Conservation (phyloP, 92 coral and sea anemone genomes). For the Micromussa lordhowensis region DNA sequence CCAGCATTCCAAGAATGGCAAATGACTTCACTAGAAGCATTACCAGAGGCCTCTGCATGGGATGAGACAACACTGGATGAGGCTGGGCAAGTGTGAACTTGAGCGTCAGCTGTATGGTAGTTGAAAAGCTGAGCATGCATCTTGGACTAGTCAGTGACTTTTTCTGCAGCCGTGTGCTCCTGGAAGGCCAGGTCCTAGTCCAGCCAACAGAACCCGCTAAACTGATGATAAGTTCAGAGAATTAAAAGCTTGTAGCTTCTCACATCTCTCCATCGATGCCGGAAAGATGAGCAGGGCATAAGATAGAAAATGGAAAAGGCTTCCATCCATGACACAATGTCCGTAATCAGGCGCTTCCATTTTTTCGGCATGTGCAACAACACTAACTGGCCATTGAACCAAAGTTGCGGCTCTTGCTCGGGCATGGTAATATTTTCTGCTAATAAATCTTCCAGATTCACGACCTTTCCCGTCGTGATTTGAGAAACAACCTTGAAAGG, state of each 20-base stretch:
- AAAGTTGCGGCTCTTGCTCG: slow-evolving; percentile 28
- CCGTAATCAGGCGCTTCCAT: not conserved
- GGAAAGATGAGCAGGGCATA: not conserved
- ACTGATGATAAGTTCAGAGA: slow-evolving; percentile 20
- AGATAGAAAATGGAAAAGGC: slow-evolving; percentile 23
- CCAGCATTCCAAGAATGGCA: too few species aligned
- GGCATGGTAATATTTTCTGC: slow-evolving; percentile 4
- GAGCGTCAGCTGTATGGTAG: slow-evolving; percentile 3
- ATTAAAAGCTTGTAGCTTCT: slow-evolving; percentile 12
- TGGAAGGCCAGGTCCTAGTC: slow-evolving; percentile 24
- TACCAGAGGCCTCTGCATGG: too few species aligned
- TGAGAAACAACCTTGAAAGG: slow-evolving; percentile 30
- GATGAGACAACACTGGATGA: too few species aligned
- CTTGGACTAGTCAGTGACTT: slow-evolving; percentile 14
- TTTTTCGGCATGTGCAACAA: slow-evolving; percentile 8
- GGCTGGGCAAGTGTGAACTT: too few species aligned
- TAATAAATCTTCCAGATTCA: slow-evolving; percentile 27
- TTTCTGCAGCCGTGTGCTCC: not conserved
- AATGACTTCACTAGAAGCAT: too few species aligned
- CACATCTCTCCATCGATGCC: not conserved
- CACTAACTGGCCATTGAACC: slow-evolving; percentile 39
- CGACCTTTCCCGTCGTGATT: slow-evolving; percentile 26
- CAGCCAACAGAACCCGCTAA: not conserved
- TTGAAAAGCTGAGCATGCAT: slow-evolving; percentile 30
- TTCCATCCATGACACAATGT: slow-evolving; percentile 35